Percentiles rank a stretch among this genome's conserved stretches.
These are phyloP conservation scores for Lophochroa leadbeateri DNA, from an alignment of 2,113 vertebrate species.

Conservation along the genomic window DNA sequence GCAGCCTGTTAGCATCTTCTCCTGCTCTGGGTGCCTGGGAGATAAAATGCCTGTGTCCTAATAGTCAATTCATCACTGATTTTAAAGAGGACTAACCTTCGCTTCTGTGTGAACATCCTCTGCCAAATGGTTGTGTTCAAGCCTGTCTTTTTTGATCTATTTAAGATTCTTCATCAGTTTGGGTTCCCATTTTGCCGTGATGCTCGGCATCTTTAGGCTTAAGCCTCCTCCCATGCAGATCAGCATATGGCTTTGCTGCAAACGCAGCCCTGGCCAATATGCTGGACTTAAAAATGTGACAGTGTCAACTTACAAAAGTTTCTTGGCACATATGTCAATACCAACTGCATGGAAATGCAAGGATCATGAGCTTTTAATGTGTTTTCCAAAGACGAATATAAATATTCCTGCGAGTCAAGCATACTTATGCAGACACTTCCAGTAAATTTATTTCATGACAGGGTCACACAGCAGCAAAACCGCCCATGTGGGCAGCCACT, in stretches of 20 bases:
- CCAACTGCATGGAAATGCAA: not conserved
- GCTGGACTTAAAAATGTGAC: conserved; percentile 36
- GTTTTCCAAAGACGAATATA: not conserved
- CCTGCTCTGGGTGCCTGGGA: conserved; percentile 19
- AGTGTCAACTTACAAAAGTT: conserved; percentile 17
- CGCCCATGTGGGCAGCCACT: not conserved
- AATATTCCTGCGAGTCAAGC: not conserved
- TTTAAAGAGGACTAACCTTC: not conserved
- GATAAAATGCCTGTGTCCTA: conserved; percentile 49
- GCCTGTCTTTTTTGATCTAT: not conserved
- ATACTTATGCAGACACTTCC: not conserved
- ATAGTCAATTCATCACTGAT: conserved; percentile 39
- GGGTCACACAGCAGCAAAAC: not conserved
- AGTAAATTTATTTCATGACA: not conserved
- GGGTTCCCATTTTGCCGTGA: not conserved
- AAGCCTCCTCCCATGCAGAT: not conserved
- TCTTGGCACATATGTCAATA: not conserved
- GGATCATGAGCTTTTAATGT: not conserved
- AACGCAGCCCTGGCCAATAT: conserved; percentile 7
- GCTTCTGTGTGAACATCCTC: not conserved
- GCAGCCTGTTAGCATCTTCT: conserved; percentile 53
- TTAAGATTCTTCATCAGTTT: not conserved
- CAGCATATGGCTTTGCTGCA: conserved; percentile 22
- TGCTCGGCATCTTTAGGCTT: not conserved
- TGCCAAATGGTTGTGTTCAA: not conserved